Conservation (phyloP, 2,113 vertebrate species). For the Archocentrus centrarchus region DNA sequence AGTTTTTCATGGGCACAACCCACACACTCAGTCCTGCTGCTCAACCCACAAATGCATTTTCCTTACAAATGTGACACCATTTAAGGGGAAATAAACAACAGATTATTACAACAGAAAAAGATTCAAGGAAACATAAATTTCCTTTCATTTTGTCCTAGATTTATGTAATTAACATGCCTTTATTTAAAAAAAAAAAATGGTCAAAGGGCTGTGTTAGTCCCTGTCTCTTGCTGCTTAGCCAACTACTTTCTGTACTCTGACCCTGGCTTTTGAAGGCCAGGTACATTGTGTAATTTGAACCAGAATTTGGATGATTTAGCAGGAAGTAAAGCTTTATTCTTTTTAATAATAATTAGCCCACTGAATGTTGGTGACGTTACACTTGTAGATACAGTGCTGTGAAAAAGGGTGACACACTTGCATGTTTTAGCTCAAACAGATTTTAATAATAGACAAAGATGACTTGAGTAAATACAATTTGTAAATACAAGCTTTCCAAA, state of each 20-base stretch:
- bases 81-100: too few species aligned
- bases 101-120: too few species aligned
- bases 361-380: background rate
- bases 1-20: too few species aligned
- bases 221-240: background rate
- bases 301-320: background rate
- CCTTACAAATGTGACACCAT: too few species aligned
- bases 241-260: background rate
- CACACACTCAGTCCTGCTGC: too few species aligned
- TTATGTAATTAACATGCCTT: background rate
- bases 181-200: background rate
- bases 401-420: background rate
- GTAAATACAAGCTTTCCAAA: background rate
- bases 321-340: background rate
- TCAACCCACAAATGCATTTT: too few species aligned
- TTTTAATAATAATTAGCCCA: background rate
- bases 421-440: too few species aligned
- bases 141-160: too few species aligned
- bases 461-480: background rate
- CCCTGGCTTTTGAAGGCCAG: background rate
- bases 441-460: background rate
- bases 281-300: too few species aligned
- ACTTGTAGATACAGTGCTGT: background rate
- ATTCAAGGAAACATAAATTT: too few species aligned
- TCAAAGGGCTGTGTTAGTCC: background rate